These are phyloP conservation scores for Autographa pulchrina DNA, from an alignment of 2,888 invertebrate species.

Conservation along the genomic window DNA sequence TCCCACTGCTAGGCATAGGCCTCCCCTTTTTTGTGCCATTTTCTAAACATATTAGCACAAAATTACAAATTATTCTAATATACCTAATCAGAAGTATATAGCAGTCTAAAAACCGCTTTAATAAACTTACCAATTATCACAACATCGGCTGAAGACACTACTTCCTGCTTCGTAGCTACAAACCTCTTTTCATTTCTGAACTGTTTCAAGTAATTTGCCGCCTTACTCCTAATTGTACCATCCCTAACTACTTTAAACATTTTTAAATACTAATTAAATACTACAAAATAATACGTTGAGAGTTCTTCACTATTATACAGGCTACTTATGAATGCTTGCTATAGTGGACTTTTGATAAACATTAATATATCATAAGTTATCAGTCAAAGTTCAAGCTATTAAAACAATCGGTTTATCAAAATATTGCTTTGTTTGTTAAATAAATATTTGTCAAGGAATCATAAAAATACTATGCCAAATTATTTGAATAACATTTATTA, in stretches of 20 bases:
- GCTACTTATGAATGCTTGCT: constrained; percentile 35
- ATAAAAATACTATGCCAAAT: constrained; percentile 1
- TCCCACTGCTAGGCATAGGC: too few species aligned
- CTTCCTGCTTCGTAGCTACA: constrained; percentile 70
- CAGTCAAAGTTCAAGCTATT: constrained; percentile 64
- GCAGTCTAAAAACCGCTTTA: not conserved
- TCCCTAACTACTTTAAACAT: constrained; percentile 82
- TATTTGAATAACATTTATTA: constrained; percentile 47
- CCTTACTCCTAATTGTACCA: constrained; percentile 67
- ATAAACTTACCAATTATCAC: constrained; percentile 92
- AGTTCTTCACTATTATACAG: constrained; percentile 37
- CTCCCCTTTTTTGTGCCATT: too few species aligned
- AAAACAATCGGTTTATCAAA: constrained; percentile 63
- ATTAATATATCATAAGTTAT: constrained; percentile 47
- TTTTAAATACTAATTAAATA: constrained; percentile 25
- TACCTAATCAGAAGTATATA: not conserved
- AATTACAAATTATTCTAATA: too few species aligned
- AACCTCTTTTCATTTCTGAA: constrained; percentile 65
- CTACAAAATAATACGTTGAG: constrained; percentile 15
- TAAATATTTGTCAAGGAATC: not conserved
- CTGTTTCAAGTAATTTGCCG: constrained; percentile 71
- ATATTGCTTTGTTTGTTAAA: constrained; percentile 34
- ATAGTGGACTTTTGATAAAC: constrained; percentile 30
- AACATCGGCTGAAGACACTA: constrained; percentile 91
- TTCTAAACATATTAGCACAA: too few species aligned